phyloP scores from a whole-genome alignment of 2,888 invertebrate species.

The Coenonympha arcania region DNA sequence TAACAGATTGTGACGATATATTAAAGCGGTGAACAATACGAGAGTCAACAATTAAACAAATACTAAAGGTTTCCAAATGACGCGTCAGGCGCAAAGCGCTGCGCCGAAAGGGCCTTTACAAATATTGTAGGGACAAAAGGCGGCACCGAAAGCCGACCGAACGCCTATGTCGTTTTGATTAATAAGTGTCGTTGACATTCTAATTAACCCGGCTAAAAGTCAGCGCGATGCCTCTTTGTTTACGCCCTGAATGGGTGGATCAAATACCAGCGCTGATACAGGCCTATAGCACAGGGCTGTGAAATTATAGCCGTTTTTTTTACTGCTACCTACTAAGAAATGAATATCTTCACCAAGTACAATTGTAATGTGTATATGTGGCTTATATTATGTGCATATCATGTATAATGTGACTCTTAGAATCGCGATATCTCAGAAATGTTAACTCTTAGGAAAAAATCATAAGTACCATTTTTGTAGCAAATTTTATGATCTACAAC shows the following conservation, averaged over 20 bases:
- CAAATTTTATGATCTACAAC: no score
- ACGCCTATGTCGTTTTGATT: slow-evolving; percentile 50
- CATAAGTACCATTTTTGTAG: no score
- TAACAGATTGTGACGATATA: not conserved
- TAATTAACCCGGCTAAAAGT: slow-evolving; percentile 69
- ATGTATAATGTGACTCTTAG: no score
- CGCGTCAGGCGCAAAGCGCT: slow-evolving; percentile 24
- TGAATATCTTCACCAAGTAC: no score
- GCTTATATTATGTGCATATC: no score
- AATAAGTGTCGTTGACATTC: slow-evolving; percentile 70
- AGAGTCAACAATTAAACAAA: slow-evolving; percentile 16
- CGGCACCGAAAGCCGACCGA: slow-evolving; percentile 13
- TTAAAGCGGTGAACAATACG: not conserved
- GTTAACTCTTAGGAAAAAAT: no score
- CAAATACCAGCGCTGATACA: slow-evolving; percentile 38
- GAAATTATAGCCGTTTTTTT: no score
- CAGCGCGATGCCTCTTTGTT: slow-evolving; percentile 54
- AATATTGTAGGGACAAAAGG: slow-evolving; percentile 27
- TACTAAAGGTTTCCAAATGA: slow-evolving; percentile 24
- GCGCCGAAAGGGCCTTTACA: slow-evolving; percentile 23
- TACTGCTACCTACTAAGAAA: no score
- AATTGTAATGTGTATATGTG: no score
- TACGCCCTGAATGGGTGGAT: slow-evolving; percentile 46
- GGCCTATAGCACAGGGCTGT: slow-evolving; percentile 17
- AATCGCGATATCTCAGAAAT: no score